These are phyloP conservation scores for Tympanuchus pallidicinctus DNA, from an alignment of 2,113 vertebrate genomes.

Conservation along the genomic window DNA sequence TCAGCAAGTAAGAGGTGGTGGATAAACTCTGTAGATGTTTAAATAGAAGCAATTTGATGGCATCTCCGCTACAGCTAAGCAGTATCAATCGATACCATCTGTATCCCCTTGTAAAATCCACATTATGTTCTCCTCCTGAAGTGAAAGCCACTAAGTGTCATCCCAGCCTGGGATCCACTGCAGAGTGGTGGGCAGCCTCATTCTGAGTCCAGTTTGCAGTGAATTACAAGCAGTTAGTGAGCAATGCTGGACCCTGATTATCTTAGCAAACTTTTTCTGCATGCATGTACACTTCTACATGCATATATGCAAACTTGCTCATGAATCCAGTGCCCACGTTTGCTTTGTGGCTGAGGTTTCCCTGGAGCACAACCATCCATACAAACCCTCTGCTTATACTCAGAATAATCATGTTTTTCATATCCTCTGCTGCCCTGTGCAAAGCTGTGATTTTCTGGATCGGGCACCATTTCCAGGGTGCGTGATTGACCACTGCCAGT, in stretches of 20 bases:
- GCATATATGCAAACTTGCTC: neutral
- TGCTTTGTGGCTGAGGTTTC: neutral
- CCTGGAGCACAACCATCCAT: rapidly evolving
- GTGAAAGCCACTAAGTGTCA: neutral
- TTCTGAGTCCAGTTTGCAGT: neutral
- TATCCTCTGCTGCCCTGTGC: rapidly evolving
- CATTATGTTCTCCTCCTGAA: neutral
- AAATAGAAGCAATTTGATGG: neutral
- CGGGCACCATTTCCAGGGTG: neutral
- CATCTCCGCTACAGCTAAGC: neutral
- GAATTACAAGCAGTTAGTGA: neutral
- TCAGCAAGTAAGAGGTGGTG: neutral
- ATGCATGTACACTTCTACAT: rapidly evolving
- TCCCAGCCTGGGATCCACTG: neutral
- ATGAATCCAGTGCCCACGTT: neutral
- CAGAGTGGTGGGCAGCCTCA: neutral
- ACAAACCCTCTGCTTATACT: neutral
- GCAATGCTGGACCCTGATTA: neutral
- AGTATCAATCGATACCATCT: neutral
- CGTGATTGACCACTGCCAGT: neutral
- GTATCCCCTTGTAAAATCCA: neutral
- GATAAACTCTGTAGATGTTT: neutral
- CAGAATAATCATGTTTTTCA: rapidly evolving
- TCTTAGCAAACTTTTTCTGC: neutral
- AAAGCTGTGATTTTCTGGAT: neutral